Evolutionary conservation across 2,113 vertebrate genomes (phyloP), one percentile per base, ranked within the genome.

Genomic region (Paracanthobrama guichenoti): DNA sequence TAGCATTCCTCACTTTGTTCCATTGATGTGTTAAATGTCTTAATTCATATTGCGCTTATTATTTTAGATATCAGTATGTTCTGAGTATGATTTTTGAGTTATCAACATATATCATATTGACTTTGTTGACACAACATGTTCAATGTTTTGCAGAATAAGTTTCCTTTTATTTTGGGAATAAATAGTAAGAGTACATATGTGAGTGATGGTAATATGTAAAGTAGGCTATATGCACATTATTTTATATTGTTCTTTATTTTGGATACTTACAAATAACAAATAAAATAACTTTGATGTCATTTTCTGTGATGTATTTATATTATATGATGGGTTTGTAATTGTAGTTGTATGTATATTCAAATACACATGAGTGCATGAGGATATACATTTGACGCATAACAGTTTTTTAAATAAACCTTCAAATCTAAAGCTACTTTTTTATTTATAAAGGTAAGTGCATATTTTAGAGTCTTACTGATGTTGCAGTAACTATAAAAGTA

Each of bases 191-290:
- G 16, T 28, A 66, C 71, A 60, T 71, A 16, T 44, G n/a, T 67
- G 62, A 50, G 57, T 55, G 4, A 42, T 42, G 74, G 53, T 50
- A 31, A 11, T 64, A 46, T 82, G 55, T 82, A 44, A 64, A 66
- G 39, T 82, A n/a, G n/a, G n/a, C n/a, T n/a, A 44, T 84, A 46
- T 53, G 10, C 74, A 76, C 35, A 84, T 53, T 24, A 22, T 83
- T 28, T 48, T 77, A 39, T 83, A 12, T 59, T 66, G 22, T 75
- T 75, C 39, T 39, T 35, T 84, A 78, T 91, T 85, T 89, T 85
- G 46, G 20, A 84, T 79, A 80, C 39, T 50, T 85, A 84, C 48
- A 89, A 84, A 88, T 11, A 69, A 82, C 44, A 87, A 85, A 90
- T 88, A 88, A 90, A 69, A 67, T 66, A 69, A 81, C 11, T 31